phyloP scores from a whole-genome alignment of 2,888 invertebrate genomes.

The Lutraria lutraria region DNA sequence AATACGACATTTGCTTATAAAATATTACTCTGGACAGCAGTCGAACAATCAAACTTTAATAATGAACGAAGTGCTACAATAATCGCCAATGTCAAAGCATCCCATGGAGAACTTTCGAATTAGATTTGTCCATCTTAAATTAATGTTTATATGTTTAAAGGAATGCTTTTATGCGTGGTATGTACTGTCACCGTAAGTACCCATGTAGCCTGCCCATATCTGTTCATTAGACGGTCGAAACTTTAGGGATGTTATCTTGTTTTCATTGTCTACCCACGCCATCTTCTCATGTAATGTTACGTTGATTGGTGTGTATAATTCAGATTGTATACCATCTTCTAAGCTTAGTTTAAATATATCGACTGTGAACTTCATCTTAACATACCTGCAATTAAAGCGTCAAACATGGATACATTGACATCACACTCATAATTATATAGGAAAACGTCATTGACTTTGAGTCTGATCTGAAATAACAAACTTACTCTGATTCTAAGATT shows the following conservation, averaged over 20 bases:
- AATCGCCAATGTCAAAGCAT: too few species aligned
- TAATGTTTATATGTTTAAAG: too few species aligned
- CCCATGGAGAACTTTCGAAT: too few species aligned
- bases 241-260: slow-evolving; percentile 66
- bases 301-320: slow-evolving; percentile 69
- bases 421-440: too few species aligned
- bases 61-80: too few species aligned
- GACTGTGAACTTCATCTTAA: slow-evolving; percentile 77
- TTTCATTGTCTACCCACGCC: slow-evolving; percentile 66
- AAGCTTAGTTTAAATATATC: slow-evolving; percentile 74
- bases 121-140: too few species aligned
- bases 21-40: too few species aligned
- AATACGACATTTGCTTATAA: too few species aligned
- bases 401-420: not conserved
- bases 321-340: slow-evolving; percentile 66
- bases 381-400: slow-evolving; percentile 54
- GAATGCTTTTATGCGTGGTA: slow-evolving; percentile 33
- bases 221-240: slow-evolving; percentile 68
- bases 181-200: slow-evolving; percentile 69
- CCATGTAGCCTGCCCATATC: slow-evolving; percentile 75
- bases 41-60: too few species aligned
- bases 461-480: too few species aligned
- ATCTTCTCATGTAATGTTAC: slow-evolving; percentile 72
- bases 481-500: too few species aligned
- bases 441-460: too few species aligned